A percentile compares a stretch with the other conserved stretches of the same genome.
Conservation (phyloP, 2,113 vertebrate genomes). For the Semnornis frantzii region DNA sequence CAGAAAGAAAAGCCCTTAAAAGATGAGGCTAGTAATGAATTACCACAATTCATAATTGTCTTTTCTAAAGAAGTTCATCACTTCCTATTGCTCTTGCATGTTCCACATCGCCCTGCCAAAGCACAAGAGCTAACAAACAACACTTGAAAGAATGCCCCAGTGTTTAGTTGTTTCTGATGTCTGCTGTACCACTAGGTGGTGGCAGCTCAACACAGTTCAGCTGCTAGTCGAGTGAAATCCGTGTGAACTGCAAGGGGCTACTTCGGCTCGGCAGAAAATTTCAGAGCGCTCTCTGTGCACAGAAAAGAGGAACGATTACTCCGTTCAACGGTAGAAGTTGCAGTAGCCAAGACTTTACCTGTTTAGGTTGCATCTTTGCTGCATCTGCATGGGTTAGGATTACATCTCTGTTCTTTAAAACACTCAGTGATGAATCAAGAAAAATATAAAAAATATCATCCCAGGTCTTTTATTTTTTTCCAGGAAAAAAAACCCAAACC, state of each 20-base stretch:
- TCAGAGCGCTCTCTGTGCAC: background rate
- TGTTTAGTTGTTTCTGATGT: rapidly evolving
- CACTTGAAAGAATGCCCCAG: no score
- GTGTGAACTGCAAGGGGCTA: background rate
- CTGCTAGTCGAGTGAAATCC: background rate
- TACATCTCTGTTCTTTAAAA: background rate
- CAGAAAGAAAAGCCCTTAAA: background rate
- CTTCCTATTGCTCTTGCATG: rapidly evolving
- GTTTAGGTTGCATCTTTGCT: background rate
- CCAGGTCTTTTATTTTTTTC: no score
- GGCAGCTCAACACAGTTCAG: slow-evolving; percentile 20
- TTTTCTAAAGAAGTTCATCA: background rate
- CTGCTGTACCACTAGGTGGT: slow-evolving; percentile 65
- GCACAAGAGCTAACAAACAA: background rate
- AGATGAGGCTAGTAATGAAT: background rate
- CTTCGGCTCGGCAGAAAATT: background rate
- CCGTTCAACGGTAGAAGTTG: background rate
- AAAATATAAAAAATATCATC: background rate
- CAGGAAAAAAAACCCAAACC: no score
- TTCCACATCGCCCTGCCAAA: background rate
- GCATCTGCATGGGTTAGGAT: background rate
- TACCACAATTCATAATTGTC: rapidly evolving
- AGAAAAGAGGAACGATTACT: background rate
- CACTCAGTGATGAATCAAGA: background rate
- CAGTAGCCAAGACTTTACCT: background rate